Evolutionary conservation across 2,888 invertebrate genomes (phyloP), one percentile per base, ranked within the genome.

Genomic region (Neoaliturus tenellus): DNA sequence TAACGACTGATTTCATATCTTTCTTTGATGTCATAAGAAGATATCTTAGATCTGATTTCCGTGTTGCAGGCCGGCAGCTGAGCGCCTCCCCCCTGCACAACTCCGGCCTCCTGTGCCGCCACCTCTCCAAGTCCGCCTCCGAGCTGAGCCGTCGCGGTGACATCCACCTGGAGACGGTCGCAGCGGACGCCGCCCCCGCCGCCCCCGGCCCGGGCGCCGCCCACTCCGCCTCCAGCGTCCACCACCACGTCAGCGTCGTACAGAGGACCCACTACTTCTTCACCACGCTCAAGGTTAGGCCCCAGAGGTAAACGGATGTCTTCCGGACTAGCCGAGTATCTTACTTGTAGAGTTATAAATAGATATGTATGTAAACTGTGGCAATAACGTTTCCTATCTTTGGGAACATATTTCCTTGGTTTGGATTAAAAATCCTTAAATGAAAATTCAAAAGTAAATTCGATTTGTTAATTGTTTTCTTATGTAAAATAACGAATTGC

Each of bases 201-300:
- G 48, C 83, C 31, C 83, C 86, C 41, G 81, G 71, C 73, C 71
- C 83, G 31, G 81, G 58, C 62, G 41, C 83, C 69, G 83, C 85
- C 31, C 85, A 84, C 78, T 83, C 87, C 44, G 84, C 86, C 35
- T 87, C 88, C 31, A 87, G 87, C 51, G 88, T 88, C 62, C 89
- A 90, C 51, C 94, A 94, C 84, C 81, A 82, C 41, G 92, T 94
- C 25, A 94, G 95, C 51, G 96, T 96, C 73, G 94, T 96, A 80
- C 96, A 96, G 89, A 94, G 95, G 88, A 96, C 96, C 0, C 96
- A 96, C 89, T 95, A 95, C 87, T 96, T 97, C 91, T 96, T 97
- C 89, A 94, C 94, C 86, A 96, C 96, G 88, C 91, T 97, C 81
- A 96, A 95, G 92, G 94, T 94, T 90, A 90, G 89, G 71, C 83